These are phyloP conservation scores for Coturnix japonica DNA, from an alignment of 2,113 vertebrate species.

Conservation along the genomic window DNA sequence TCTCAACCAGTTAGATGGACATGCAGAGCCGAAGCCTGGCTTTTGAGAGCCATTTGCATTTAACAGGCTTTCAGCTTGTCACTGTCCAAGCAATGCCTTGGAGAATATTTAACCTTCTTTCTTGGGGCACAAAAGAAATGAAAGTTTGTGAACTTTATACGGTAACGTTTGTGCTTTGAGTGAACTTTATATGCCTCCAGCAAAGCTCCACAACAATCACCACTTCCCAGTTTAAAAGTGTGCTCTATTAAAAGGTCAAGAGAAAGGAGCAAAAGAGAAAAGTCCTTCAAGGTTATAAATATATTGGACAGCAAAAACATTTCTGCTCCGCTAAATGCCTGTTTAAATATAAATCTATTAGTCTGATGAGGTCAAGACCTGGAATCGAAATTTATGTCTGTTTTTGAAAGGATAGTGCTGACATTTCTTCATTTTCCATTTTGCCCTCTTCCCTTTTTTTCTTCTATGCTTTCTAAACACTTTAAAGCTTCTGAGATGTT, in stretches of 20 bases:
- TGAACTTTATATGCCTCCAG: conserved; percentile 51
- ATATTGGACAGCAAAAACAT: conserved; percentile 10
- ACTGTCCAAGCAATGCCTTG: conserved; percentile 28
- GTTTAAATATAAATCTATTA: conserved; percentile 45
- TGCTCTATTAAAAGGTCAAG: conserved; percentile 74
- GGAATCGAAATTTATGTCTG: background rate
- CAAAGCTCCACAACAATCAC: conserved; percentile 42
- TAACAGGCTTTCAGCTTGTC: conserved; percentile 55
- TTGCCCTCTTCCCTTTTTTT: background rate
- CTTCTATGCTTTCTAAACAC: background rate
- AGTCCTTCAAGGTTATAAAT: conserved; percentile 47
- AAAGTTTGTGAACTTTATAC: conserved; percentile 62
- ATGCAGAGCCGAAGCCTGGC: background rate
- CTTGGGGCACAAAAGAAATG: conserved; percentile 55
- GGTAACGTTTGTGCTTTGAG: conserved; percentile 47
- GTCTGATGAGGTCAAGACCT: conserved; percentile 26
- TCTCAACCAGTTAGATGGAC: background rate
- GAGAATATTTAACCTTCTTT: conserved; percentile 68
- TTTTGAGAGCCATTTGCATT: background rate
- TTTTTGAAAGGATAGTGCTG: background rate
- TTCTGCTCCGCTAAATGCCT: conserved; percentile 48
- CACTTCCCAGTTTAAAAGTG: conserved; percentile 71
- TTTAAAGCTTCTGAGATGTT: background rate
- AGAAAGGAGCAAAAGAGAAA: background rate
- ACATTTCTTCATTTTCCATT: background rate